Evolutionary conservation across 2,113 vertebrate species (phyloP).

Genomic region (Ceratotherium simum): DNA sequence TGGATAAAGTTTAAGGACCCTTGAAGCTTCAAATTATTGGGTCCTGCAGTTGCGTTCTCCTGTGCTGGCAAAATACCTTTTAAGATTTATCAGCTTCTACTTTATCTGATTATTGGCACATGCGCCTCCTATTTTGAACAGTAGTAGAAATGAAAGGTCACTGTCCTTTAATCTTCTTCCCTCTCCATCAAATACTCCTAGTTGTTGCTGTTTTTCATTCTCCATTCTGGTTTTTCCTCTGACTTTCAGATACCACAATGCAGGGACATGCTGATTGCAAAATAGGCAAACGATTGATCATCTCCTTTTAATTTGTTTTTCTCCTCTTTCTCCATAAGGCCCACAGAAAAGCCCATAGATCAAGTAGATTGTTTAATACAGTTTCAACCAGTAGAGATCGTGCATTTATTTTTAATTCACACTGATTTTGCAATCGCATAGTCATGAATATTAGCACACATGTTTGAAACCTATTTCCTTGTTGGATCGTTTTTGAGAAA

Average conservation of each 20-base stretch:
- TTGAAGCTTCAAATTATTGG: not conserved
- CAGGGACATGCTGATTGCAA: not conserved
- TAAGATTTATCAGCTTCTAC: not conserved
- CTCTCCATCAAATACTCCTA: not conserved
- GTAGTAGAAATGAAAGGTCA: not conserved
- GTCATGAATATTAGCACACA: not conserved
- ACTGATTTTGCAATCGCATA: not conserved
- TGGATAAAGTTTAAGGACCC: slow-evolving; percentile 32
- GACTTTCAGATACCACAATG: not conserved
- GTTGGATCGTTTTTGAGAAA: not conserved
- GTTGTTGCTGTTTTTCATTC: not conserved
- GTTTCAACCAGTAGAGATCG: not conserved
- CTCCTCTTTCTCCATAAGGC: not conserved
- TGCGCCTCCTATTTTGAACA: not conserved
- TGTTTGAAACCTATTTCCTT: not conserved
- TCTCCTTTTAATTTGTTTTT: not conserved
- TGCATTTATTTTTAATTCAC: not conserved
- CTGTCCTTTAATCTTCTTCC: not conserved
- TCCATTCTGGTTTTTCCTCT: not conserved
- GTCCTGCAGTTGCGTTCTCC: slow-evolving; percentile 20
- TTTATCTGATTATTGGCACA: not conserved
- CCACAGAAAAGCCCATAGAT: not conserved
- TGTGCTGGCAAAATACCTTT: slow-evolving; percentile 32
- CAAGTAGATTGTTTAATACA: not conserved
- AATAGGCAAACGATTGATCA: not conserved